phyloP scores from a whole-genome alignment of 2,797 vertebrate species.

The Cichlasoma orientale region DNA sequence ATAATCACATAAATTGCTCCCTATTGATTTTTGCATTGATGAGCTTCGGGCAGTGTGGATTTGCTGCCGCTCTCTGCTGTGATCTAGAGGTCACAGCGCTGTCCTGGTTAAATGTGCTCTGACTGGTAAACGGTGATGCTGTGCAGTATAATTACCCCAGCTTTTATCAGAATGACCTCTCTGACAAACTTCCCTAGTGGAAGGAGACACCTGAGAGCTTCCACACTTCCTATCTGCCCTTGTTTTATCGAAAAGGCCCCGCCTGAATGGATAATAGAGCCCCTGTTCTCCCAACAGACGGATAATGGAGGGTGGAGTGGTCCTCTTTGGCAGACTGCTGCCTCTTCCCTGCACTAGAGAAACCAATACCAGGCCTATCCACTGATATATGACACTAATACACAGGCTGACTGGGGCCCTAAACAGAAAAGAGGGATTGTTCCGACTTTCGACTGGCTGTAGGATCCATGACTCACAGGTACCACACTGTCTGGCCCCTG shows the following conservation, averaged over 20 bases:
- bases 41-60: conserved; percentile 13
- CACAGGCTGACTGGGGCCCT: conserved; percentile 87
- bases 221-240: conserved; percentile 77
- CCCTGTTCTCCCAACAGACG: conserved; percentile 80
- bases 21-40: conserved; percentile 7
- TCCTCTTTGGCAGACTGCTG: conserved; percentile 79
- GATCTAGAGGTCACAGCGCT: conserved; percentile 56
- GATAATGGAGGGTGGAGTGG: conserved; percentile 81
- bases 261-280: conserved; percentile 78
- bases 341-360: conserved; percentile 81
- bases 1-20: not conserved
- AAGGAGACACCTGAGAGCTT: conserved; percentile 77
- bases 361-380: conserved; percentile 84
- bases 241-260: conserved; percentile 73
- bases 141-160: conserved; percentile 71
- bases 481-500: conserved; percentile 88
- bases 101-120: conserved; percentile 67
- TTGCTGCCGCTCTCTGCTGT: conserved; percentile 26
- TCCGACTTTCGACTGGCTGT: conserved; percentile 92
- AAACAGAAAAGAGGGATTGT: conserved; percentile 93
- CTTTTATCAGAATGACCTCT: conserved; percentile 75
- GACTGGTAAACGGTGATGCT: conserved; percentile 68
- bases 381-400: conserved; percentile 94
- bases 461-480: conserved; percentile 91
- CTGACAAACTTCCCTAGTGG: conserved; percentile 71